phyloP scores from a whole-genome alignment of 2,113 vertebrate genomes.

The Scalopus aquaticus region DNA sequence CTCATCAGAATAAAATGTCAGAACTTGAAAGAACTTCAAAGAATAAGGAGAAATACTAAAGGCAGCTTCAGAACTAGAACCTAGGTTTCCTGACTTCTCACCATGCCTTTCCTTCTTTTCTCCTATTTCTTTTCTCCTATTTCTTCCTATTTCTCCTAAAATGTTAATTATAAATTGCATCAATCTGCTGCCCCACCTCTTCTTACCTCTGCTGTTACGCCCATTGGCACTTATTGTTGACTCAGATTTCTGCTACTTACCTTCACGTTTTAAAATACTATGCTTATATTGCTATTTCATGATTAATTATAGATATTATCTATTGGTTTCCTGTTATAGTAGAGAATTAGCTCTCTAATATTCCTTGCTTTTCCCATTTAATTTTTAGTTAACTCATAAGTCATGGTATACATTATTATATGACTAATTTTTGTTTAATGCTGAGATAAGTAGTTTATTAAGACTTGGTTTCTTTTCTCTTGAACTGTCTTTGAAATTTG shows the following conservation, averaged over 20 bases:
- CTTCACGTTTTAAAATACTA: constrained; percentile 16
- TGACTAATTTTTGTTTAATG: background rate
- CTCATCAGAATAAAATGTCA: background rate
- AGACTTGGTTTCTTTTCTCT: background rate
- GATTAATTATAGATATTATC: background rate
- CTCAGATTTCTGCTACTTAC: background rate
- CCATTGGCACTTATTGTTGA: background rate
- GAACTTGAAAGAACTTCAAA: background rate
- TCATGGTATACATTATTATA: background rate
- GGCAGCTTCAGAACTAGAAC: background rate
- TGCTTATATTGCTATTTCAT: background rate
- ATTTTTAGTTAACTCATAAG: constrained; percentile 10
- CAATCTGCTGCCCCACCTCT: background rate
- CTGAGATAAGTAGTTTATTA: background rate
- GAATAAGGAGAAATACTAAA: background rate
- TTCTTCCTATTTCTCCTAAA: too few relatives aligned
- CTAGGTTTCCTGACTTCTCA: background rate
- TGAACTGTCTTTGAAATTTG: background rate
- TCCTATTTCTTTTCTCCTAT: too few relatives aligned
- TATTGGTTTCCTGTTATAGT: background rate
- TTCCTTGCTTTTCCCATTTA: background rate
- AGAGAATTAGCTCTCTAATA: background rate
- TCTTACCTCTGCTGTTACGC: background rate
- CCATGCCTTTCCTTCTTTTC: background rate
- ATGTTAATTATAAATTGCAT: background rate